Conservation (phyloP, 2,797 vertebrate species). For the Glyptemys insculpta region DNA sequence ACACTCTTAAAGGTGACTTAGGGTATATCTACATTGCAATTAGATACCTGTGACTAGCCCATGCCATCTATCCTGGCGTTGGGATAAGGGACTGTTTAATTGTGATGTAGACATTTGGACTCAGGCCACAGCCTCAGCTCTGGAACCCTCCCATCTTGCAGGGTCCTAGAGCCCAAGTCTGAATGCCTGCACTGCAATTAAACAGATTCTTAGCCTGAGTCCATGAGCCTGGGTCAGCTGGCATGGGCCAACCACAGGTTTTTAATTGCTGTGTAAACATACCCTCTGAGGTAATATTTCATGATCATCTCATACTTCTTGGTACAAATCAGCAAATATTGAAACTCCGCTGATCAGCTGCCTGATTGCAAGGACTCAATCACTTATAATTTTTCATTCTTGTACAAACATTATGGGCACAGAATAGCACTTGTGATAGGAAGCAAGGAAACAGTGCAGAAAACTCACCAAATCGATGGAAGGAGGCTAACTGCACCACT, state of each 20-base stretch:
- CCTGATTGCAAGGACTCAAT: neutral
- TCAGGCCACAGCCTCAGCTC: no score
- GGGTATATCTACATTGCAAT: neutral
- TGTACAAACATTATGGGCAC: conserved; percentile 22
- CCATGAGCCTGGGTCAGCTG: neutral
- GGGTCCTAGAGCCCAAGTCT: no score
- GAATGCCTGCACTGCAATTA: no score
- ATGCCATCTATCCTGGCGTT: neutral
- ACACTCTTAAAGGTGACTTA: neutral
- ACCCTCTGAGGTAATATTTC: neutral
- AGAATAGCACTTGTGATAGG: conserved; percentile 54
- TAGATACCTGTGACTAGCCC: neutral
- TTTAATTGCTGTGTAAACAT: neutral
- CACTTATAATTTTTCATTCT: rapidly evolving
- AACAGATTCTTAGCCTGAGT: neutral
- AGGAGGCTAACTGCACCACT: neutral
- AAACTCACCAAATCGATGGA: neutral
- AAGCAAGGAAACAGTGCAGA: conserved; percentile 6
- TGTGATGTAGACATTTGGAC: neutral
- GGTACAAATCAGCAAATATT: neutral
- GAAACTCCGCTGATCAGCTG: neutral
- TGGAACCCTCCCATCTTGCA: no score
- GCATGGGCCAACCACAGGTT: neutral
- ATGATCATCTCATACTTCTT: neutral
- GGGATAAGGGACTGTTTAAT: neutral